Conservation (phyloP, 2,888 invertebrate genomes). For the Cremastinae sp. region DNA sequence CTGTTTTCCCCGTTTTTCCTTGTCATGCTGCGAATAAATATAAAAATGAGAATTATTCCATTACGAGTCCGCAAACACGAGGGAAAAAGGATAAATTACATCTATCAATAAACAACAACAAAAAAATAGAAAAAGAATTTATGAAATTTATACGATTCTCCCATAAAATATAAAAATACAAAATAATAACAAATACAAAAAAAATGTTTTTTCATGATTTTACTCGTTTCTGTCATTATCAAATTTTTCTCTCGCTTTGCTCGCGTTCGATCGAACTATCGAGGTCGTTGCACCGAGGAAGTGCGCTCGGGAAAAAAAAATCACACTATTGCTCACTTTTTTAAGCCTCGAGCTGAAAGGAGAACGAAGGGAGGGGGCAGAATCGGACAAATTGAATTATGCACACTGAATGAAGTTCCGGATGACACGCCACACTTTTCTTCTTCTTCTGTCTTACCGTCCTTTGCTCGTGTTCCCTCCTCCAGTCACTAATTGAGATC, state of each 20-base stretch:
- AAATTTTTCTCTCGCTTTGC: background rate
- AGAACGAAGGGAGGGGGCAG: slow-evolving; percentile 13
- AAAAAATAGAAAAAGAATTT: too few relatives aligned
- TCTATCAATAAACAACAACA: too few relatives aligned
- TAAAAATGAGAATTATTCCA: too few relatives aligned
- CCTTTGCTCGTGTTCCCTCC: slow-evolving; percentile 14
- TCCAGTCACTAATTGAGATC: slow-evolving; percentile 51
- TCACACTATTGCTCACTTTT: slow-evolving; percentile 6
- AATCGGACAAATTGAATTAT: slow-evolving; percentile 52
- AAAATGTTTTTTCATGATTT: too few relatives aligned
- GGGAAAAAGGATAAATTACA: too few relatives aligned
- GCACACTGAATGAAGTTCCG: slow-evolving; percentile 57
- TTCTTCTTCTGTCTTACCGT: slow-evolving; percentile 16
- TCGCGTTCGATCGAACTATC: background rate
- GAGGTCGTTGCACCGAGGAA: slow-evolving; percentile 3
- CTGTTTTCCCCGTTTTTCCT: too few relatives aligned
- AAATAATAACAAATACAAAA: too few relatives aligned
- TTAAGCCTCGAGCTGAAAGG: background rate
- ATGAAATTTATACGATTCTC: too few relatives aligned
- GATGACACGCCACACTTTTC: slow-evolving; percentile 28
- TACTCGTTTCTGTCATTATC: too few relatives aligned
- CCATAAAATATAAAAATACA: too few relatives aligned
- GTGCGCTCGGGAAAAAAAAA: slow-evolving; percentile 9
- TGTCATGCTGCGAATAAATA: too few relatives aligned
- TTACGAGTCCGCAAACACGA: too few relatives aligned